phyloP scores from a whole-genome alignment of 2,113 vertebrate species.

The Catharus bicknelli region DNA sequence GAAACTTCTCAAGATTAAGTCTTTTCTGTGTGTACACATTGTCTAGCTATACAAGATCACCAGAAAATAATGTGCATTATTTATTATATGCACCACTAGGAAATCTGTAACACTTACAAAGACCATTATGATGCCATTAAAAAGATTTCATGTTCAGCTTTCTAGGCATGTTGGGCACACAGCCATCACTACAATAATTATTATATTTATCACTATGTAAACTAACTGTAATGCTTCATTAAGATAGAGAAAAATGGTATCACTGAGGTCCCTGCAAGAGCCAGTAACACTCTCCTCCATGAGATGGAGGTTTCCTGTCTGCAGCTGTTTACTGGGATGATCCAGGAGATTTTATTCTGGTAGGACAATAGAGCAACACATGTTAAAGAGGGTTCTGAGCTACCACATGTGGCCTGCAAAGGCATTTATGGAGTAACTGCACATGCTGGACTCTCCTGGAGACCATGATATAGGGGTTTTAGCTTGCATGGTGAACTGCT shows the following conservation, averaged over 20 bases:
- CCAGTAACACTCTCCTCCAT: background rate
- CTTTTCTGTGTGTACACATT: background rate
- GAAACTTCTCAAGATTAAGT: background rate
- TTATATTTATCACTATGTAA: slow-evolving; percentile 76
- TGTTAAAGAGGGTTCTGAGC: background rate
- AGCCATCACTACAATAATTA: slow-evolving; percentile 66
- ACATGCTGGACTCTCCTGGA: background rate
- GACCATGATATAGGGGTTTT: fast-evolving
- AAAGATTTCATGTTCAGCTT: slow-evolving; percentile 65
- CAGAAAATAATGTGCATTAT: slow-evolving; percentile 65
- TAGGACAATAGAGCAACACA: background rate
- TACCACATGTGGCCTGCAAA: fast-evolving
- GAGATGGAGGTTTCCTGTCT: background rate
- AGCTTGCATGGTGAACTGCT: background rate
- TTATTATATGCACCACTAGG: slow-evolving; percentile 51
- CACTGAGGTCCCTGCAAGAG: slow-evolving; percentile 20
- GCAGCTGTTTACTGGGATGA: background rate
- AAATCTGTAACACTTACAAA: slow-evolving; percentile 70
- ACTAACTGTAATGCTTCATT: slow-evolving; percentile 75
- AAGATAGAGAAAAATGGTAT: slow-evolving; percentile 61
- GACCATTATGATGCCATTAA: slow-evolving; percentile 69
- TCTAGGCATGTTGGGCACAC: slow-evolving; percentile 67
- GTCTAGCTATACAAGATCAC: background rate
- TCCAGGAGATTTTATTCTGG: background rate
- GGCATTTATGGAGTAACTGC: background rate